A percentile compares a stretch with the other conserved stretches of the same genome.
Evolutionary conservation across 2,888 invertebrate species (phyloP).

Genomic region (Sacculina carcini): DNA sequence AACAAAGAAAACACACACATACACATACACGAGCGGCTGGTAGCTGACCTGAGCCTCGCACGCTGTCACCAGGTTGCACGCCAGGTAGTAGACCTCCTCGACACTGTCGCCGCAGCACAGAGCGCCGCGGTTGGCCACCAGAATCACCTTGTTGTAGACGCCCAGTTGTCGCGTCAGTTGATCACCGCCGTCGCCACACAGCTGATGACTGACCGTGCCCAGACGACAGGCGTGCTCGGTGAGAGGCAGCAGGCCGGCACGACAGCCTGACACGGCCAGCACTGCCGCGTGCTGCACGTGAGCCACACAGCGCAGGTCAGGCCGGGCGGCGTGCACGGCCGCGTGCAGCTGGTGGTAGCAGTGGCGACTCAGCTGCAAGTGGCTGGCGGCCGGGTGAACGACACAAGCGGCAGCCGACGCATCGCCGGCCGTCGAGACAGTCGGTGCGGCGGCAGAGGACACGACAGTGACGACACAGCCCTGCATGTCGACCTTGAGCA

Average conservation of each 20-base stretch:
- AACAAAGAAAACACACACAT: too few species aligned
- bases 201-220: slow-evolving; percentile 62
- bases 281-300: slow-evolving; percentile 57
- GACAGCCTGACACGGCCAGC: slow-evolving; percentile 62
- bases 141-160: slow-evolving; percentile 60
- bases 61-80: slow-evolving; percentile 51
- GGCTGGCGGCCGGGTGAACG: slow-evolving; percentile 44
- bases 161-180: slow-evolving; percentile 74
- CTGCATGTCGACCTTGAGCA: slow-evolving; percentile 77
- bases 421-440: neutral
- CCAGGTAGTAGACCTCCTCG: slow-evolving; percentile 80
- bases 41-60: slow-evolving; percentile 55
- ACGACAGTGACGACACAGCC: slow-evolving; percentile 20
- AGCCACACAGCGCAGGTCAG: slow-evolving; percentile 84
- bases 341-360: slow-evolving; percentile 70
- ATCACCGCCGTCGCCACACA: slow-evolving; percentile 39
- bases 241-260: slow-evolving; percentile 67
- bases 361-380: slow-evolving; percentile 61
- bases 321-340: slow-evolving; percentile 81
- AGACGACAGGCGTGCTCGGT: slow-evolving; percentile 82
- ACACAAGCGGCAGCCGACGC: slow-evolving; percentile 5
- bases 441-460: neutral
- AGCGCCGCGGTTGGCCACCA: slow-evolving; percentile 62
- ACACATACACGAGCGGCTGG: too few species aligned
- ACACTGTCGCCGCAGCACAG: slow-evolving; percentile 83